Base-by-base conservation (phyloP, 2,888 invertebrate species). In the Callyntrura guangdongensis region DNA sequence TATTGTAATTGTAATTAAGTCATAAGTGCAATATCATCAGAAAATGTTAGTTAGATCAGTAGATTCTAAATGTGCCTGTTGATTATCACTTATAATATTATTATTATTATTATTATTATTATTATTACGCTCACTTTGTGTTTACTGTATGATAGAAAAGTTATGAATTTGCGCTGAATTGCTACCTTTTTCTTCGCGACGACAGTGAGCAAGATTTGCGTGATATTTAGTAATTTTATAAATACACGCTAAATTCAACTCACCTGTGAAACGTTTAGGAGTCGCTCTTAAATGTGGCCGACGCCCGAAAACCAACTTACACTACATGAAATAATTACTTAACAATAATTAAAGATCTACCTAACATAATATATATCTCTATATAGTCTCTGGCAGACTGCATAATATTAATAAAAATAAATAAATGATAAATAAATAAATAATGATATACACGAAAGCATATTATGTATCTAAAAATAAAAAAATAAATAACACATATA, bases 361-460 rank as follows among this genome's bases (percentile, higher is more conserved):
- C n/a, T n/a, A n/a, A n/a, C n/a, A n/a, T 49, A 81, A 49, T 27
- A n/a, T 8, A 49, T 22, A 74, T 47, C 36, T 45, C 3, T 49
- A 64, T 67, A 67, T 82, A 89, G 89, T 89, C 89, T 89, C 83
- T 83, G 89, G 83, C 89, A 89, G 89, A 89, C 89, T 89, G 89
- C 22, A 69, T 22, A n/a, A n/a, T 74, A 83, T 22, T 12, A 64
- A 25, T 4, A n/a, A 36, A 47, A 72, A 72, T 72, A n/a, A n/a
- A n/a, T n/a, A n/a, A 6, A 74, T n/a, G 45, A 9, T 25, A 53
- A 56, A 49, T 25, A 8, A 56, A 11, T 56, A 12, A 77, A 47
- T 12, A 27, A 61, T 61, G 36, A 36, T 36, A 36, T 67, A 27
- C 27, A 67, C 22, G 25, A 61, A 14, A 14, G 11, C 27, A 12